A percentile compares a stretch with the other conserved stretches of the same genome.
phyloP scores from a whole-genome alignment of 2,113 vertebrate genomes.

The Thunnus thynnus region DNA sequence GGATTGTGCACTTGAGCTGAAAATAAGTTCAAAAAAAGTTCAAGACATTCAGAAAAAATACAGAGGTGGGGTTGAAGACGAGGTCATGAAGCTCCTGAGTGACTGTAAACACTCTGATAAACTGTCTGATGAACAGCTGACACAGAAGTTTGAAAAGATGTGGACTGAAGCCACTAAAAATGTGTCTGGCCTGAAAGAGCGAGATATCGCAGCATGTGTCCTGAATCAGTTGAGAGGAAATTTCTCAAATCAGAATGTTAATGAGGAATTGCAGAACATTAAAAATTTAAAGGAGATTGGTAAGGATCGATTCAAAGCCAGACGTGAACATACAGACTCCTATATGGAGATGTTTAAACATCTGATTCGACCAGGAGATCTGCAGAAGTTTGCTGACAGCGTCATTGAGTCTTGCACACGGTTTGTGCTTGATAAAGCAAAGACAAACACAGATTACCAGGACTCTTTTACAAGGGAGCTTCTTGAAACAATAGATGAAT shows the following conservation, averaged over 20 bases:
- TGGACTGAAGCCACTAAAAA: conserved; percentile 56
- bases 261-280: conserved; percentile 18
- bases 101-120: background rate
- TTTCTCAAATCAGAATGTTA: conserved; percentile 28
- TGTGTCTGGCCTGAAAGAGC: conserved; percentile 4
- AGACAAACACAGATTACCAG: conserved; percentile 65
- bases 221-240: conserved; percentile 34
- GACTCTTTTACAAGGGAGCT: conserved; percentile 50
- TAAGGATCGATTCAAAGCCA: background rate
- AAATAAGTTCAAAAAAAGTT: conserved; percentile 24
- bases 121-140: conserved; percentile 33
- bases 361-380: accelerated
- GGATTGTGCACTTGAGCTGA: conserved; percentile 19
- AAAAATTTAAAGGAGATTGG: background rate
- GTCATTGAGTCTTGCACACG: conserved; percentile 22
- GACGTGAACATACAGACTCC: accelerated
- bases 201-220: conserved; percentile 48
- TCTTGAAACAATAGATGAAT: conserved; percentile 51
- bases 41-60: conserved; percentile 47
- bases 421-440: conserved; percentile 31
- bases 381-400: conserved; percentile 6
- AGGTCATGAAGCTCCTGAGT: conserved; percentile 57
- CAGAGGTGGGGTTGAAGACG: conserved; percentile 55
- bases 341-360: too few species aligned
- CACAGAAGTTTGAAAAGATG: conserved; percentile 74